Evolutionary conservation across 2,113 vertebrate species (phyloP), one percentile per base, ranked within the genome.

Genomic region (Hyaena hyaena): DNA sequence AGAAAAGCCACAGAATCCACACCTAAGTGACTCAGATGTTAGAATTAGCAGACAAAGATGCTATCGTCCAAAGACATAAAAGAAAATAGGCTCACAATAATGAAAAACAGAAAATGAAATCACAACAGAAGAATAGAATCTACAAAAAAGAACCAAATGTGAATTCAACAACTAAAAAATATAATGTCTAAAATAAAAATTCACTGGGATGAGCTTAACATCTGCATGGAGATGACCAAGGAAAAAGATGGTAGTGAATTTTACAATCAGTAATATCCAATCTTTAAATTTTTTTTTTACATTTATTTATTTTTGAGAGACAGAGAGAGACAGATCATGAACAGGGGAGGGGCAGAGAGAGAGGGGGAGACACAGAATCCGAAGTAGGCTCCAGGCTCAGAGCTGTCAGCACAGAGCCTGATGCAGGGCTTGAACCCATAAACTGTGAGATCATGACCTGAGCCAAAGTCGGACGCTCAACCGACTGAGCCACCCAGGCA

Each of bases 131-230:
- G 84, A 83, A 65, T 11, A 68, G 93, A 94, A 68, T 50, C 35
- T 93, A 50, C 31, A 76, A 82, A 48, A 71, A 96, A 79, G 33
- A 96, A 85, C 26, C 17, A 85, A 82, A 90, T 83, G 66, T 71
- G 79, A 95, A 97, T 77, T 76, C 23, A 87, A 97, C 19, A 81
- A 80, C 50, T 23, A 23, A 92, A 95, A 92, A 92, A 86, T 24
- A 43, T 39, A 39, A 39, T 80, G 23, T 66, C 84, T 94, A 83
- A 94, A 92, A 85, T 39, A 71, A 89, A 97, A 82, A 90, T 87
- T 94, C 53, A 94, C 39, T 68, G 17, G 17, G 39, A n/a, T 79
- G 80, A 39, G 55, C 79, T 77, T 82, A 90, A 89, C 1, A 66
- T 35, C 68, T 90, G 5, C 66, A 76, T 50, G 39, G 71, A 83